Percentiles rank a stretch among this genome's conserved stretches.
These are phyloP conservation scores for Leptodactylus fallax DNA, from an alignment of 2,797 vertebrate species.

Conservation along the genomic window DNA sequence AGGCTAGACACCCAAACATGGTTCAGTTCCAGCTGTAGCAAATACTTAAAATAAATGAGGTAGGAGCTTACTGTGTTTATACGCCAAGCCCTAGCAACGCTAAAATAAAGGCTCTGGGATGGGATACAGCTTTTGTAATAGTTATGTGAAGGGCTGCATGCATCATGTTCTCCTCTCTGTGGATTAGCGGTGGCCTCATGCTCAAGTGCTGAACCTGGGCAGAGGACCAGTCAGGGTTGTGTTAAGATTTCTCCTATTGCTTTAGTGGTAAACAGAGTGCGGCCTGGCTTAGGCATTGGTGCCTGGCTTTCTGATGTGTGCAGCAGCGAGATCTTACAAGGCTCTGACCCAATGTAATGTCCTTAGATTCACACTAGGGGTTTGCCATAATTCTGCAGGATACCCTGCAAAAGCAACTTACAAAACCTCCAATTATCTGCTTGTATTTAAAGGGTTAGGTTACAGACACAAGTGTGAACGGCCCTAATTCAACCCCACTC, in stretches of 20 bases:
- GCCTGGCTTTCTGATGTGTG: background rate
- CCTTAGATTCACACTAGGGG: too few relatives aligned
- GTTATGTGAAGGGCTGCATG: conserved; percentile 72
- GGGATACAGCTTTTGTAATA: conserved; percentile 70
- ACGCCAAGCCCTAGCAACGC: conserved; percentile 74
- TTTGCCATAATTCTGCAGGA: too few relatives aligned
- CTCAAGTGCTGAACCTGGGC: conserved; percentile 33
- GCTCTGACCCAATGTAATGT: background rate
- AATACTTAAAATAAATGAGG: conserved; percentile 85
- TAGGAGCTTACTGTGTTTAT: conserved; percentile 75
- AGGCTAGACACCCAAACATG: conserved; percentile 89
- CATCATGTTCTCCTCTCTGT: conserved; percentile 51
- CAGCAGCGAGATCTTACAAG: too few relatives aligned
- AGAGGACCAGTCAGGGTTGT: conserved; percentile 15
- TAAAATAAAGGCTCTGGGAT: conserved; percentile 73
- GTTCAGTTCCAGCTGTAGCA: conserved; percentile 81
- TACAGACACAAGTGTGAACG: too few relatives aligned
- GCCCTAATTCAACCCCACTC: too few relatives aligned
- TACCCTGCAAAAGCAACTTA: too few relatives aligned
- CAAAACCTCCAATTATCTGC: too few relatives aligned
- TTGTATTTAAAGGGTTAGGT: too few relatives aligned
- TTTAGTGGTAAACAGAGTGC: background rate
- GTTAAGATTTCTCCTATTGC: background rate
- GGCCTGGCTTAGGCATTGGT: background rate
- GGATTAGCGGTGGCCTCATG: conserved; percentile 34